Percentiles rank a stretch among this genome's conserved stretches.
phyloP scores from a whole-genome alignment of 1,140 invertebrate genomes.

The Lepidotrigona ventralis region DNA sequence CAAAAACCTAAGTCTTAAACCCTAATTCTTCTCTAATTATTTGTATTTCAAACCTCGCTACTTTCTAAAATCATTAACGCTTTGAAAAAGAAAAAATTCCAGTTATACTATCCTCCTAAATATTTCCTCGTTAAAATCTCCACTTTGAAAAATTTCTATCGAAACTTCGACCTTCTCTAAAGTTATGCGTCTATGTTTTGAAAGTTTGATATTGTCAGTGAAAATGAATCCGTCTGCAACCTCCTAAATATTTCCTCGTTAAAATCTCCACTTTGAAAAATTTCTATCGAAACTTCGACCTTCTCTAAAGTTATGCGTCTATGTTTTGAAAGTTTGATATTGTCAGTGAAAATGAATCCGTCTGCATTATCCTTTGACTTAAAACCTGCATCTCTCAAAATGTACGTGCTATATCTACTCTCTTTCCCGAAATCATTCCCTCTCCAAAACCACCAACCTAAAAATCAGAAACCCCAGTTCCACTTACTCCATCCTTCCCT shows the following conservation, averaged over 20 bases:
- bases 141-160: no score
- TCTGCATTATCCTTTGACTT: no score
- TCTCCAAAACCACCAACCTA: neutral
- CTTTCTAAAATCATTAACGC: no score
- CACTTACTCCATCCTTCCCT: no score
- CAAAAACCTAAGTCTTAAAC: neutral
- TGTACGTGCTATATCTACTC: neutral
- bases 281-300: neutral
- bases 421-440: neutral
- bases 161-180: neutral
- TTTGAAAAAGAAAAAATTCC: neutral
- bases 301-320: neutral
- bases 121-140: no score
- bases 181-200: neutral
- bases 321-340: fast-evolving
- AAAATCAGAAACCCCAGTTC: no score
- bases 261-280: no score
- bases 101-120: neutral
- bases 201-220: no score
- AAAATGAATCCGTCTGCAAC: no score
- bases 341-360: no score
- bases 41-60: neutral
- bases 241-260: no score
- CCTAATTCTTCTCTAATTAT: neutral
- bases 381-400: no score